Evolutionary conservation across 2,797 vertebrate species (phyloP).

Genomic region (Ctenosaura bakeri): DNA sequence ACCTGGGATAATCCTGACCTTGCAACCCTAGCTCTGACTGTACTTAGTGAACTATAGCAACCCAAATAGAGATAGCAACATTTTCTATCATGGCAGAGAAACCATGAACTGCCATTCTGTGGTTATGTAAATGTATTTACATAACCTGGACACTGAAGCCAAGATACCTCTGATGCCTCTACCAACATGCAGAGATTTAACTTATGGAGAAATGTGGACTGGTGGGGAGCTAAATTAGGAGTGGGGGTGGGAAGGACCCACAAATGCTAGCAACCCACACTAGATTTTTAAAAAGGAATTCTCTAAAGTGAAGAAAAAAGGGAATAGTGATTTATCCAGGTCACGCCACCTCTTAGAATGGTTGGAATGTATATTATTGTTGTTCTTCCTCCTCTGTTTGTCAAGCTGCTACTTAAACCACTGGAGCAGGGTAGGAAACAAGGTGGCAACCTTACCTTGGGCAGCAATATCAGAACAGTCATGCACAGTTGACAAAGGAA

Average conservation of each 20-base stretch:
- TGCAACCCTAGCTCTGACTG: neutral
- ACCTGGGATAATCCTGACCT: no score
- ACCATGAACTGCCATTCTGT: neutral
- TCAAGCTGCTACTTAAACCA: neutral
- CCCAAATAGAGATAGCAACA: neutral
- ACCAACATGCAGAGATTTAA: neutral
- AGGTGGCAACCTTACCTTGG: no score
- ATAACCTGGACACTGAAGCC: neutral
- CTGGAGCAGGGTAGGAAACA: neutral
- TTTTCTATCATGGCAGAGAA: neutral
- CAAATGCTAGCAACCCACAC: neutral
- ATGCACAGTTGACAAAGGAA: neutral
- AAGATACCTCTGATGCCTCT: neutral
- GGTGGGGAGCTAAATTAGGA: neutral
- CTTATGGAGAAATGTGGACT: neutral
- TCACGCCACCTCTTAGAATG: neutral
- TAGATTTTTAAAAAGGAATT: neutral
- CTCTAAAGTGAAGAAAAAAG: neutral
- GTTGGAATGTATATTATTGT: neutral
- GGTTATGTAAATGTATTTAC: neutral
- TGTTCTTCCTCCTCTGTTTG: neutral
- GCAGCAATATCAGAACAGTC: neutral
- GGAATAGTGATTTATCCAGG: no score
- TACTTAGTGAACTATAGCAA: neutral
- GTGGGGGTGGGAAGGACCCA: neutral